Percentiles rank a stretch among this genome's conserved stretches.
phyloP scores from a whole-genome alignment of 2,797 vertebrate genomes.

The Eulemur mongoz region DNA sequence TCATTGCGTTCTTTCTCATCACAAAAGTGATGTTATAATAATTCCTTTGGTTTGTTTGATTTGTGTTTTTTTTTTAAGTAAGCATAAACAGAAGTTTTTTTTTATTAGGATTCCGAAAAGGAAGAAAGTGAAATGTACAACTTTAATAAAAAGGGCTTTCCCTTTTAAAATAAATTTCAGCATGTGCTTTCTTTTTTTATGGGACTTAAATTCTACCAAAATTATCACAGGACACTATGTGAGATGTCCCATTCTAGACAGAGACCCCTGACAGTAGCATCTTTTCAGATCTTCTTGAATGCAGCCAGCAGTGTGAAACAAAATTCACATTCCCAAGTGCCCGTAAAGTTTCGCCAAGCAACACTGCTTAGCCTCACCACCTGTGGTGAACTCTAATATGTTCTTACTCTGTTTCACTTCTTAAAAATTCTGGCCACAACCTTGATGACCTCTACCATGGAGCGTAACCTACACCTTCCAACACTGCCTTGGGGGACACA shows the following conservation, averaged over 20 bases:
- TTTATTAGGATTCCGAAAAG: conserved; percentile 66
- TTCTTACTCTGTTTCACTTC: neutral
- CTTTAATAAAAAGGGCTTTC: conserved; percentile 71
- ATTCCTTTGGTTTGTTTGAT: conserved; percentile 40
- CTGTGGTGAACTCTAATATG: neutral
- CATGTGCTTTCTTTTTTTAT: conserved; percentile 21
- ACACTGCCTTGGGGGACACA: neutral
- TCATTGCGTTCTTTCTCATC: neutral
- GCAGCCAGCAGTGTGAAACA: neutral
- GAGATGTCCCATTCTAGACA: neutral
- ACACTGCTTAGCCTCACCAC: neutral
- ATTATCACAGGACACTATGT: neutral
- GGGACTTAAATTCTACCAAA: neutral
- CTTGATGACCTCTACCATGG: neutral
- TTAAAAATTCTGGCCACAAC: neutral
- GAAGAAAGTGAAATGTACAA: conserved; percentile 47
- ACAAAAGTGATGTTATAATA: neutral
- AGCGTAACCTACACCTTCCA: neutral
- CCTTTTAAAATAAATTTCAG: conserved; percentile 54
- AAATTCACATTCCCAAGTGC: neutral
- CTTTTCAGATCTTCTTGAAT: neutral
- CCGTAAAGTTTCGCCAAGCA: neutral
- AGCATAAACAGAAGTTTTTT: conserved; percentile 23
- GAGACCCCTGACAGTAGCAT: neutral
- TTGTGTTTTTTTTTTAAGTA: conserved; percentile 35